Evolutionary conservation across 2,113 vertebrate genomes (phyloP), one percentile per base, ranked within the genome.

Genomic region (Nerophis ophidion): DNA sequence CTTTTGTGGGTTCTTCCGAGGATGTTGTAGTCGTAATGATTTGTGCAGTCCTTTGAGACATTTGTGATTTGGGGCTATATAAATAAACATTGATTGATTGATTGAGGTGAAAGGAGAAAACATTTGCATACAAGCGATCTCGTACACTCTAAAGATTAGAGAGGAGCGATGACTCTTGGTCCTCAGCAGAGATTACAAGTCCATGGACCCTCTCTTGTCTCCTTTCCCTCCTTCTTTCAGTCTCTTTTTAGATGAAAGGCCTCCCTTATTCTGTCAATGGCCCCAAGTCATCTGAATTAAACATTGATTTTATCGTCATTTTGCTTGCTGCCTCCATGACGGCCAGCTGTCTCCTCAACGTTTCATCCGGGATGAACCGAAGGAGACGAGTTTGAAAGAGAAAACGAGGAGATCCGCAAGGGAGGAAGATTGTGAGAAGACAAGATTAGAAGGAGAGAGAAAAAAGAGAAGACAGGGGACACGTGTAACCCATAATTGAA

Each of bases 231-330:
- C 61, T 77, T 84, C 84, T 70, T 70, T 59, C 71, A 72, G 68
- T 78, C 81, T 76, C 85, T 90, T 88, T 88, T 86, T 89, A 89
- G 87, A 91, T 91, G 85, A 91, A 91, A 91, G 88, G 65, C 82
- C 87, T 86, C 80, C 72, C 85, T 78, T 84, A 84, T 86, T 88
- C 82, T 87, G 80, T 88, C 86, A 88, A 85, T 88, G 86, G 89
- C 90, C 89, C 77, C 67, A 78, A 89, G 89, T 88, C 72, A 85
- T 89, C 83, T 89, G 89, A 90, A 90, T 90, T 90, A 91, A 90
- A 88, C 86, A 90, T 87, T 84, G 89, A 91, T 91, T 87, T 89
- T 89, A 91, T 90, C 86, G 63, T 77, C 88, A 78, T 81, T 88
- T 87, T 87, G 84, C 83, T 83, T 78, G 70, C 78, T 78, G 69